Evolutionary conservation across 2,113 vertebrate genomes (phyloP).

Genomic region (Orientallactaga bullata): DNA sequence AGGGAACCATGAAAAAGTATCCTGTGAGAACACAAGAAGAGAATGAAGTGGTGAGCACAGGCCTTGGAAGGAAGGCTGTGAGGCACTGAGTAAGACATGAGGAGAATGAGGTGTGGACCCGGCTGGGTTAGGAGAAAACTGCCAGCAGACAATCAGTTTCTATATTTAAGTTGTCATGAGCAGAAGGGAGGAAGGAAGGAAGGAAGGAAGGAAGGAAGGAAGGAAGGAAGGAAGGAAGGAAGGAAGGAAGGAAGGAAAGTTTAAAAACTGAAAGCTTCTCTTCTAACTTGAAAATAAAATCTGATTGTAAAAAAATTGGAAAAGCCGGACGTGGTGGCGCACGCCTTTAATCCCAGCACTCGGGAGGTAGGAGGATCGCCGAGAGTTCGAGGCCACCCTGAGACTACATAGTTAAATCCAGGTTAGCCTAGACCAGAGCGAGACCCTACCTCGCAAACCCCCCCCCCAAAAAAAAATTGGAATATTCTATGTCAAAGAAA

Average conservation of each 20-base stretch:
- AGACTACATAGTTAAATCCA: too few species aligned
- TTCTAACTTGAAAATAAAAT: conserved; percentile 63
- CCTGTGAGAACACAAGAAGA: not conserved
- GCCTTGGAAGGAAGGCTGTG: not conserved
- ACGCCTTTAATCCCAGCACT: too few species aligned
- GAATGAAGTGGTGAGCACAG: not conserved
- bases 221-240: not conserved
- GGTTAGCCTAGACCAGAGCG: too few species aligned
- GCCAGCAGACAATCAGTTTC: not conserved
- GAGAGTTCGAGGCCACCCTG: too few species aligned
- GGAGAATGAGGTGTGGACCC: not conserved
- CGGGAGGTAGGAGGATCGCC: too few species aligned
- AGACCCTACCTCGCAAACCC: too few species aligned
- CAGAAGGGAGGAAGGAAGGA: not conserved
- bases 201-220: not conserved
- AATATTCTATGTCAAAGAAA: conserved; percentile 23
- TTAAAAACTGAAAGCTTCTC: conserved; percentile 41
- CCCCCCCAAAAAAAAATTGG: conserved; percentile 47
- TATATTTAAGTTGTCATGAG: not conserved
- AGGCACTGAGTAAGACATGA: not conserved
- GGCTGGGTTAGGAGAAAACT: conserved; percentile 13
- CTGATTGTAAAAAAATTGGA: conserved; percentile 54
- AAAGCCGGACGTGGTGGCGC: too few species aligned
- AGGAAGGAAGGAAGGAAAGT: not conserved
- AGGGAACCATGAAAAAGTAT: conserved; percentile 17